Percentiles rank a stretch among this genome's conserved stretches.
Evolutionary conservation across 2,113 vertebrate species (phyloP).

Genomic region (Benitochromis conjunctus): DNA sequence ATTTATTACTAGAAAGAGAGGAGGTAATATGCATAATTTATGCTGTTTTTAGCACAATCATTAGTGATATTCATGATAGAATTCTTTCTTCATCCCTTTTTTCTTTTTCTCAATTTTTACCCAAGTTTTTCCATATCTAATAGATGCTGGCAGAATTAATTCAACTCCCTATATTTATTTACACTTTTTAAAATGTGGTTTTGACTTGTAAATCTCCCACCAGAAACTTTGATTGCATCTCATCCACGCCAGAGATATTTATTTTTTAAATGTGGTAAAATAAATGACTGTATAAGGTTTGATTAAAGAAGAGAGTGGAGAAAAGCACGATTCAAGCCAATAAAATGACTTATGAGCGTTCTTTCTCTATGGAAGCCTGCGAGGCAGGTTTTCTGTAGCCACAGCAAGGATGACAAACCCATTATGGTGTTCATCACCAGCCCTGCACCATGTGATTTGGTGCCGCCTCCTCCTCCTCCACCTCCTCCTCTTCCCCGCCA

Average conservation of each 20-base stretch:
- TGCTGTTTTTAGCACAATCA: slow-evolving; percentile 99
- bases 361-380: slow-evolving; percentile 80
- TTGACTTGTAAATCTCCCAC: slow-evolving; percentile 80
- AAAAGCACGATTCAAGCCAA: slow-evolving; percentile 69
- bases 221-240: slow-evolving; percentile 86
- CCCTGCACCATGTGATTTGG: slow-evolving; percentile 91
- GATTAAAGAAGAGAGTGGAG: slow-evolving; percentile 80
- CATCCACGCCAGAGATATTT: slow-evolving; percentile 81
- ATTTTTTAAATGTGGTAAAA: slow-evolving; percentile 89
- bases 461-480: slow-evolving; percentile 74
- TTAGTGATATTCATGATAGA: slow-evolving; percentile 99
- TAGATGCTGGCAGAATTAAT: slow-evolving; percentile 89
- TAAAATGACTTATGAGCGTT: slow-evolving; percentile 79
- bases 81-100: slow-evolving; percentile 78
- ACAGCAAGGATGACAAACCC: slow-evolving; percentile 82
- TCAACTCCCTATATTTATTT: slow-evolving; percentile 93
- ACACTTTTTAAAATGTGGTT: slow-evolving; percentile 81
- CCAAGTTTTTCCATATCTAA: slow-evolving; percentile 85
- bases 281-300: slow-evolving; percentile 89
- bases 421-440: slow-evolving; percentile 91
- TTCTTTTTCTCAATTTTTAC: slow-evolving; percentile 58
- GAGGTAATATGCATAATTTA: slow-evolving; percentile 99
- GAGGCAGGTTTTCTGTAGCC: slow-evolving; percentile 95
- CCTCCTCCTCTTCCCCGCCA: slow-evolving; percentile 64
- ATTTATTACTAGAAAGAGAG: slow-evolving; percentile 99